Percentiles rank a stretch among this genome's conserved stretches.
Conservation (phyloP, 2,888 invertebrate species). For the Caenorhabditis sp. region DNA sequence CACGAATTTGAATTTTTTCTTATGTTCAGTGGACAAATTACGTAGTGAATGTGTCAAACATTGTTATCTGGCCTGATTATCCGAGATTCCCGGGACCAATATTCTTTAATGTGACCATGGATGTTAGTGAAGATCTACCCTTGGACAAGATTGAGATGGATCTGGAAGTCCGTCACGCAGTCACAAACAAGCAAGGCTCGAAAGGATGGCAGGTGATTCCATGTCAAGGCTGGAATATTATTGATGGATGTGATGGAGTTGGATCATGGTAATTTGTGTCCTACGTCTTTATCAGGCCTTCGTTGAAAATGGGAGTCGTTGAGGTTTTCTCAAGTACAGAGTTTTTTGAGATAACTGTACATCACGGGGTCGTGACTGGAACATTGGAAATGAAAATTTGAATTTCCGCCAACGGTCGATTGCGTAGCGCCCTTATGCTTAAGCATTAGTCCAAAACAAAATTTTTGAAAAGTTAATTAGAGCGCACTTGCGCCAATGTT, state of each 20-base stretch:
- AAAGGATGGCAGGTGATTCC: conserved; percentile 79
- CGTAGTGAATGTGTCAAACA: conserved; percentile 78
- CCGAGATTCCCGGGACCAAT: conserved; percentile 79
- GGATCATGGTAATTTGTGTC: conserved; percentile 76
- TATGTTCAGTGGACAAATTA: conserved; percentile 78
- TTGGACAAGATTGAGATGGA: conserved; percentile 79
- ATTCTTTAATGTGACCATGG: conserved; percentile 79
- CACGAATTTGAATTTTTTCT: neutral
- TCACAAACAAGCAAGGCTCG: conserved; percentile 75
- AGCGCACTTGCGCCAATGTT: no score
- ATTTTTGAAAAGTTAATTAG: no score
- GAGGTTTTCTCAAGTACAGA: no score
- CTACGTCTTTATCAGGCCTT: neutral
- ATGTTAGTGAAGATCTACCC: conserved; percentile 76
- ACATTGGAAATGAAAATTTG: no score
- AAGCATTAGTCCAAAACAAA: no score
- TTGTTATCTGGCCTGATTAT: conserved; percentile 79
- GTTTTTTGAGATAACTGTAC: no score
- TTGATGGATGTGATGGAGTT: conserved; percentile 79
- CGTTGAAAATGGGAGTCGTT: neutral
- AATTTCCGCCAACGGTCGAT: no score
- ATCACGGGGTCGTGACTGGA: no score
- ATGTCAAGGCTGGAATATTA: conserved; percentile 79
- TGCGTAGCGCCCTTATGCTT: no score
- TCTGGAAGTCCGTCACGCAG: conserved; percentile 78